phyloP scores from a whole-genome alignment of 2,888 invertebrate species.

The Pheosia tremula region DNA sequence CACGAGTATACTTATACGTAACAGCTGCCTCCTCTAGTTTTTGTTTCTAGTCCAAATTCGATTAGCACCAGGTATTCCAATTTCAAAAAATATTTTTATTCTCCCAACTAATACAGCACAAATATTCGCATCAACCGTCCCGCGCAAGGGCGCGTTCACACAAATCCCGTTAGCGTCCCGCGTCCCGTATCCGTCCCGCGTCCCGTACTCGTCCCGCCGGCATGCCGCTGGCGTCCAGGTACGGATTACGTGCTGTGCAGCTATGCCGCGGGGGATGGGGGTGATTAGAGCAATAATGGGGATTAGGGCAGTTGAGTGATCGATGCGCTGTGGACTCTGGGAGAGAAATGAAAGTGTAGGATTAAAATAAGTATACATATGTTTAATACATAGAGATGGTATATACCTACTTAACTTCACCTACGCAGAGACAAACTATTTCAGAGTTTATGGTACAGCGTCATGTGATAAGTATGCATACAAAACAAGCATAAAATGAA shows the following conservation, averaged over 20 bases:
- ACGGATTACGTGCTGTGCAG: conserved; percentile 54
- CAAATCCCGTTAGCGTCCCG: conserved; percentile 20
- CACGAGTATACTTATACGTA: no score
- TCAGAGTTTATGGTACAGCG: no score
- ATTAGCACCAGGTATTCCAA: no score
- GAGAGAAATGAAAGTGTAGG: background rate
- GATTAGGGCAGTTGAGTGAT: conserved; percentile 34
- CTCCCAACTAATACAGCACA: background rate
- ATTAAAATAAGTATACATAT: background rate
- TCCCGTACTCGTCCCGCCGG: conserved; percentile 24
- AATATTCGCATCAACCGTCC: conserved; percentile 8
- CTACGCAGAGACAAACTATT: background rate
- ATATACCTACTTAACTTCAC: background rate
- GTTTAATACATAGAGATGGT: background rate
- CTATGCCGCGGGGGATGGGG: conserved; percentile 39
- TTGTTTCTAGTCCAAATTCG: no score
- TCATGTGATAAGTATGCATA: no score
- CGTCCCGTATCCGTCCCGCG: conserved; percentile 25
- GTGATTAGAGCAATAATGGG: conserved; percentile 41
- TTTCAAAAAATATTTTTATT: no score
- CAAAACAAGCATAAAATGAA: no score
- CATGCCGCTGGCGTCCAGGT: conserved; percentile 52
- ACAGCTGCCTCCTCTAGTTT: no score
- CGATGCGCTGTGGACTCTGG: conserved; percentile 14
- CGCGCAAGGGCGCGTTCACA: conserved; percentile 11